Evolutionary conservation across 2,797 vertebrate genomes (phyloP), one percentile per base, ranked within the genome.

Genomic region (Dallia pectoralis): DNA sequence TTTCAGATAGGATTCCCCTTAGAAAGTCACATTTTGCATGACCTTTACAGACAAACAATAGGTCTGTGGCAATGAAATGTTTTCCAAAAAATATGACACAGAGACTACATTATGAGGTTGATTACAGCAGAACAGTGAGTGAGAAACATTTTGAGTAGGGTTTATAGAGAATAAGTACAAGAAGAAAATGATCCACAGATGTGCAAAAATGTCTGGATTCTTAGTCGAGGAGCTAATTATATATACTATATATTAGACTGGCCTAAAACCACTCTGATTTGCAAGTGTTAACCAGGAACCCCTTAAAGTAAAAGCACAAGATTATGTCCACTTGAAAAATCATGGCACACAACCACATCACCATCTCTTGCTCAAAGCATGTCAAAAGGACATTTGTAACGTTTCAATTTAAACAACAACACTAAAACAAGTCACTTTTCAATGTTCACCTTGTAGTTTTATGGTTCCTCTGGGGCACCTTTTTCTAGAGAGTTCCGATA

Each of bases 271-370:
- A 44, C 2, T 44, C 40, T 3, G 40, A 9, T 44, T 44, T 44
- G 30, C 63, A 56, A 68, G 33, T 66, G 19, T 14, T 29, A 36
- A 78, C 76, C 77, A 75, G 56, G 74, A 65, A 59, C 77, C 73
- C 63, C 40, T 44, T 73, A 70, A 32, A 78, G 61, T 56, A 76
- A 79, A 86, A 87, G 85, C 85, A 87, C 85, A 85, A 76, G 65
- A 66, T 64, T 68, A 69, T 67, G 61, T 27, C 61, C 30, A 63
- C 40, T 7, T 40, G 8, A 63, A 63, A 8, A 63, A 63, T 16
- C 61, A 4, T 63, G 62, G 30, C 27, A 64, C 30, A 29, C 4
- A 64, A 64, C 62, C 61, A 30, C 27, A 63, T 19, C 29, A 27
- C 29, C 16, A 19, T 29, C 19, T 64, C 15, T 29, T 64, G 62